Evolutionary conservation across 2,797 vertebrate genomes (phyloP).

Genomic region (Chelidonichthys spinosus): DNA sequence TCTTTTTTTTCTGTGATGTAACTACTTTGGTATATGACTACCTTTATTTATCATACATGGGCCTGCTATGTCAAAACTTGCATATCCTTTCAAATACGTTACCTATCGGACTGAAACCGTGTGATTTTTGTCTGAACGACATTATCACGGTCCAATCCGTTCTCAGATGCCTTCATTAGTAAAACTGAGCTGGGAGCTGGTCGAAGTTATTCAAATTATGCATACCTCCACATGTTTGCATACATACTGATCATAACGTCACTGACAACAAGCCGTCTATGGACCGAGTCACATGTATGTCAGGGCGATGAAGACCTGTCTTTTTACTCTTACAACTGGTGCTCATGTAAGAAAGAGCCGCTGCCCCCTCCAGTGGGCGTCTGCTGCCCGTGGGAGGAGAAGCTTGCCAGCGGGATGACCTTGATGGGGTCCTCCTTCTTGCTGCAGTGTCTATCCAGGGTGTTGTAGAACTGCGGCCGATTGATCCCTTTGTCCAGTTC

Average conservation of each 20-base stretch:
- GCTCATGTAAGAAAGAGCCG: conserved; percentile 88
- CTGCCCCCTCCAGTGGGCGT: conserved; percentile 73
- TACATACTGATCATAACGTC: conserved; percentile 67
- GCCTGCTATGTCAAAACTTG: conserved; percentile 61
- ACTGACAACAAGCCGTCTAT: conserved; percentile 58
- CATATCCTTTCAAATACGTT: conserved; percentile 40
- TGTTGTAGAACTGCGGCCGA: conserved; percentile 93
- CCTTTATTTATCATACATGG: conserved; percentile 75
- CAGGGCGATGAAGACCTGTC: conserved; percentile 65
- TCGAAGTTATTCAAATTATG: conserved; percentile 52
- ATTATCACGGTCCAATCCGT: conserved; percentile 54
- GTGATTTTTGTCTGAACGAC: conserved; percentile 57
- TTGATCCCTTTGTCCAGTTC: conserved; percentile 88
- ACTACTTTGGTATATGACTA: conserved; percentile 86
- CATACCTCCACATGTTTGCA: conserved; percentile 60
- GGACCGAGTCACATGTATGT: conserved; percentile 59
- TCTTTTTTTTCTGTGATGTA: conserved; percentile 60
- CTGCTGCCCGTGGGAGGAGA: conserved; percentile 85
- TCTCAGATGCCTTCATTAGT: conserved; percentile 64
- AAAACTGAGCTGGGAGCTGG: conserved; percentile 60
- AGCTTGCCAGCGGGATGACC: conserved; percentile 94
- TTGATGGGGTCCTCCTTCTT: conserved; percentile 91
- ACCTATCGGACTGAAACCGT: conserved; percentile 37
- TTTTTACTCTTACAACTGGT: conserved; percentile 87
- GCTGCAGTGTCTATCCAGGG: conserved; percentile 91